A percentile compares a stretch with the other conserved stretches of the same genome.
These are phyloP conservation scores for Temnothorax unifasciatus DNA, from an alignment of 2,888 invertebrate species.

Conservation along the genomic window DNA sequence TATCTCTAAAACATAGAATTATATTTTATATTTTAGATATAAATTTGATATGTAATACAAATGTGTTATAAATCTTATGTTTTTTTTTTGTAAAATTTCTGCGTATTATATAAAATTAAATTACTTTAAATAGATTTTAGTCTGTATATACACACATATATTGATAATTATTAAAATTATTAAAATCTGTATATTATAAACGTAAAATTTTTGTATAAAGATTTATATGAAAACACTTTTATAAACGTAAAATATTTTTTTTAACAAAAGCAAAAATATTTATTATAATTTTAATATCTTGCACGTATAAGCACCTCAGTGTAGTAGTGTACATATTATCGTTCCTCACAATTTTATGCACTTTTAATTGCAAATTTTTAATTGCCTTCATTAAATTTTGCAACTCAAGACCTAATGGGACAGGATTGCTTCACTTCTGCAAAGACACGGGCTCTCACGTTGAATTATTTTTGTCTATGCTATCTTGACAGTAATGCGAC, in stretches of 20 bases:
- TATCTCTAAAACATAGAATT: not conserved
- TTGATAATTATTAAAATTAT: not conserved
- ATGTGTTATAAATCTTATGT: not conserved
- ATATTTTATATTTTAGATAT: not conserved
- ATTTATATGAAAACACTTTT: not conserved
- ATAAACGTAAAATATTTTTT: not conserved
- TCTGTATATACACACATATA: not conserved
- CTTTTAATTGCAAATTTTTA: slow-evolving; percentile 7
- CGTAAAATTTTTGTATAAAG: not conserved
- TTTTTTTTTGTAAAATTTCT: not conserved
- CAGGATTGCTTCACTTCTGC: not conserved
- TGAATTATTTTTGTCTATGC: slow-evolving; percentile 17
- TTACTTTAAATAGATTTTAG: not conserved
- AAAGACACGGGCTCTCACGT: not conserved
- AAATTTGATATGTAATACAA: not conserved
- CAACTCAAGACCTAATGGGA: not conserved
- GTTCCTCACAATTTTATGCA: not conserved
- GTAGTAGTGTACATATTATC: not conserved
- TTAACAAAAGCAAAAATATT: not conserved
- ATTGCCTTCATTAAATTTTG: not conserved
- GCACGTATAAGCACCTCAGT: not conserved
- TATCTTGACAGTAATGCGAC: not conserved
- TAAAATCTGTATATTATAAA: not conserved
- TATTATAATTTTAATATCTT: not conserved
- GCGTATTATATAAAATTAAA: not conserved